phyloP scores from a whole-genome alignment of 2,113 vertebrate species.

The Probosciger aterrimus region DNA sequence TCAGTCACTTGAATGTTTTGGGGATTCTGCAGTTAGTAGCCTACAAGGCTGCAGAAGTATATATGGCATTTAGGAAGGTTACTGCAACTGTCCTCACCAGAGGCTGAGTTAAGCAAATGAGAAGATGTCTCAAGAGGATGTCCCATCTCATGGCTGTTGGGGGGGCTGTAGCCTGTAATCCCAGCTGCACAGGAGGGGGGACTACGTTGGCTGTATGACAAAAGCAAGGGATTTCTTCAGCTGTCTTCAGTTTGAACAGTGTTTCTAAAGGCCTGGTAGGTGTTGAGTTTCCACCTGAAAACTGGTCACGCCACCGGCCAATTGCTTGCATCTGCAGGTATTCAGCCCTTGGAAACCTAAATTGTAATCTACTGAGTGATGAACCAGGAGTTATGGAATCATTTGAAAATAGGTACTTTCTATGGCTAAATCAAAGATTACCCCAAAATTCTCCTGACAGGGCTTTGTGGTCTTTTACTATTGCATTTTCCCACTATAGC shows the following conservation, averaged over 20 bases:
- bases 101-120: neutral
- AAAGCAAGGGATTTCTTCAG: neutral
- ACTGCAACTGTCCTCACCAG: neutral
- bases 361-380: neutral
- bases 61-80: neutral
- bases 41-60: neutral
- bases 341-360: neutral
- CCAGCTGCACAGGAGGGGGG: neutral
- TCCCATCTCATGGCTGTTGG: neutral
- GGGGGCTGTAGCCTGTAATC: neutral
- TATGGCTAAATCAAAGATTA: neutral
- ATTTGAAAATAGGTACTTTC: neutral
- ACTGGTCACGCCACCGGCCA: neutral
- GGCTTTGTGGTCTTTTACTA: neutral
- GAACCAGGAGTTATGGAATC: neutral
- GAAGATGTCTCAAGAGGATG: neutral
- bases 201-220: neutral
- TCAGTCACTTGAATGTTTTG: neutral
- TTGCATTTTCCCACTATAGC: neutral
- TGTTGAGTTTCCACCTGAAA: neutral
- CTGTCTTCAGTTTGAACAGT: neutral
- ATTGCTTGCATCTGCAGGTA: neutral
- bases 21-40: neutral
- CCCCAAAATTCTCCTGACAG: rapidly evolving
- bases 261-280: neutral